A percentile compares a stretch with the other conserved stretches of the same genome.
Evolutionary conservation across 1,140 invertebrate species (phyloP).

Genomic region (Mercenaria mercenaria): DNA sequence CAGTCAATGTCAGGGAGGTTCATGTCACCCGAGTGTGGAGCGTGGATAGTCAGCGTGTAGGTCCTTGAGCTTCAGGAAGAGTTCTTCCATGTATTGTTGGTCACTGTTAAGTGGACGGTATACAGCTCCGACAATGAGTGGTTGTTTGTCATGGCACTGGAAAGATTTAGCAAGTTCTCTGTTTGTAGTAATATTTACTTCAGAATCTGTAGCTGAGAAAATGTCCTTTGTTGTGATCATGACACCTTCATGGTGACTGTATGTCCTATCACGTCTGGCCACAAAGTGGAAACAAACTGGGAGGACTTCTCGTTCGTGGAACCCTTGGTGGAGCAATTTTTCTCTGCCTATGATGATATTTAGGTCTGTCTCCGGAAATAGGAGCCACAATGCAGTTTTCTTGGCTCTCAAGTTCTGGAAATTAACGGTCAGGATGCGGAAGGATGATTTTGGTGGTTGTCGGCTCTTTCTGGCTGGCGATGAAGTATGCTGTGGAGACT

Average conservation of each 20-base stretch:
- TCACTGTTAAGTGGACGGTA: neutral
- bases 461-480: no score
- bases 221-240: neutral
- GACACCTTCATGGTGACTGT: neutral
- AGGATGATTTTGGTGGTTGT: neutral
- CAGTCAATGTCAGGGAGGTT: conserved; percentile 9
- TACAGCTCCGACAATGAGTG: neutral
- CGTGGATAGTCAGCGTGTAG: neutral
- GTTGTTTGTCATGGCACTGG: neutral
- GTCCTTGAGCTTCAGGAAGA: neutral
- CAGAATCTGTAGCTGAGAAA: neutral
- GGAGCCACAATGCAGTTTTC: neutral
- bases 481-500: no score
- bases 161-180: neutral
- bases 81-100: neutral
- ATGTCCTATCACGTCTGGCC: neutral
- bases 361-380: neutral
- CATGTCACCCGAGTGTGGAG: neutral
- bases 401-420: neutral
- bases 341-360: neutral
- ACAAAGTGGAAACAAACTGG: neutral
- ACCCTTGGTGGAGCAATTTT: neutral
- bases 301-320: neutral
- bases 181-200: neutral
- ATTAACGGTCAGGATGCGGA: neutral